Conservation (phyloP, 2,113 vertebrate genomes). For the Tyrannus savana region DNA sequence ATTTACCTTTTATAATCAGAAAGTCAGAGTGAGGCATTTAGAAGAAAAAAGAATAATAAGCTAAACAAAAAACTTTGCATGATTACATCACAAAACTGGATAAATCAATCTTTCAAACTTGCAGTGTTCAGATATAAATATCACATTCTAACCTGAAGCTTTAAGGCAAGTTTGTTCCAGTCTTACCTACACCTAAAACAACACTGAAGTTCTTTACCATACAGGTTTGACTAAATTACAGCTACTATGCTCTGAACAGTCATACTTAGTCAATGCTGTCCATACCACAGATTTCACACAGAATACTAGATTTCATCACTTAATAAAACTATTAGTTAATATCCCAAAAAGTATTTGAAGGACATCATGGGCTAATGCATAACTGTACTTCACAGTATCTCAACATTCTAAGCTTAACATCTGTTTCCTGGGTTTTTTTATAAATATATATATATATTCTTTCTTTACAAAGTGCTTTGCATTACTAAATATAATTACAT, state of each 20-base stretch:
- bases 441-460: not conserved
- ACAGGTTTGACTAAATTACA: not conserved
- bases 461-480: conserved; percentile 23
- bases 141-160: not conserved
- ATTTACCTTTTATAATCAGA: not conserved
- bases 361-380: not conserved
- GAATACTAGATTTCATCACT: conserved; percentile 32
- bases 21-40: not conserved
- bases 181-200: not conserved
- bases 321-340: conserved; percentile 45
- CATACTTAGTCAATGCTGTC: not conserved
- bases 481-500: conserved; percentile 34
- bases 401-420: conserved; percentile 24
- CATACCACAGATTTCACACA: not conserved
- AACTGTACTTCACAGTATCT: conserved; percentile 6
- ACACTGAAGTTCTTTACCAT: not conserved
- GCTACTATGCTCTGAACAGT: not conserved
- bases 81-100: not conserved
- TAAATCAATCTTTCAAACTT: not conserved
- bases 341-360: conserved; percentile 7
- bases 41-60: not conserved
- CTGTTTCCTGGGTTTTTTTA: conserved; percentile 17
- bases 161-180: not conserved
- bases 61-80: not conserved
- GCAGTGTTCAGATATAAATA: not conserved